Evolutionary conservation across 2,797 vertebrate genomes (phyloP).

Genomic region (Xyrichtys novacula): DNA sequence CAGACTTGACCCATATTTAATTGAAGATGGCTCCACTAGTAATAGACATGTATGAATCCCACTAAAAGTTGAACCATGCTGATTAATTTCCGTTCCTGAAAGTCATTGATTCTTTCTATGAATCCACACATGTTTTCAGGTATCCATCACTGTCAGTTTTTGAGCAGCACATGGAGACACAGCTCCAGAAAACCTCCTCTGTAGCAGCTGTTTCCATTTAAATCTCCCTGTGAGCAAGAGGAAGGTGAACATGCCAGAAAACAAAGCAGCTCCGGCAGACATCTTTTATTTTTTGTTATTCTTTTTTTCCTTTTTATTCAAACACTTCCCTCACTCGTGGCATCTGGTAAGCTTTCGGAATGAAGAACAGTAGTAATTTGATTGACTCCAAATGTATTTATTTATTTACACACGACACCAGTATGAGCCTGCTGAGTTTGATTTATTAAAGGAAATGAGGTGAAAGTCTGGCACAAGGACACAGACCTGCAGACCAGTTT

Average conservation of each 20-base stretch:
- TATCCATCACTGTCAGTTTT: slow-evolving; percentile 1
- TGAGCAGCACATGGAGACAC: not conserved
- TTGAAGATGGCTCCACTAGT: no score
- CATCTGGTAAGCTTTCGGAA: slow-evolving; percentile 11
- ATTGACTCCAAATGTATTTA: not conserved
- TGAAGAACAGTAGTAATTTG: not conserved
- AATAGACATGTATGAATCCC: no score
- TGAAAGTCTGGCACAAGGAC: not conserved
- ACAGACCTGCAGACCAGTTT: not conserved
- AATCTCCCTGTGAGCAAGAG: slow-evolving; percentile 40
- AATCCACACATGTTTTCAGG: not conserved
- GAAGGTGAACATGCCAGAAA: slow-evolving; percentile 39
- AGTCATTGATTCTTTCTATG: not conserved
- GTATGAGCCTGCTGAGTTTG: not conserved
- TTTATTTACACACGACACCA: slow-evolving; percentile 1
- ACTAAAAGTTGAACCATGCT: not conserved
- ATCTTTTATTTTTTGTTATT: slow-evolving; percentile 39
- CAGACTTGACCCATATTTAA: no score
- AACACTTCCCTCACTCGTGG: not conserved
- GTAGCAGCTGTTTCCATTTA: slow-evolving; percentile 59
- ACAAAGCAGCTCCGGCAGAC: slow-evolving; percentile 48
- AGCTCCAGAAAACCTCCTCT: not conserved
- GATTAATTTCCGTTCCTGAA: not conserved
- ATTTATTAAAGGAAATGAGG: not conserved
- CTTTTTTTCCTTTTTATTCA: slow-evolving; percentile 42